Percentiles rank a stretch among this genome's conserved stretches.
These are phyloP conservation scores for Melanogrammus aeglefinus DNA, from an alignment of 2,797 vertebrate species.

Conservation along the genomic window DNA sequence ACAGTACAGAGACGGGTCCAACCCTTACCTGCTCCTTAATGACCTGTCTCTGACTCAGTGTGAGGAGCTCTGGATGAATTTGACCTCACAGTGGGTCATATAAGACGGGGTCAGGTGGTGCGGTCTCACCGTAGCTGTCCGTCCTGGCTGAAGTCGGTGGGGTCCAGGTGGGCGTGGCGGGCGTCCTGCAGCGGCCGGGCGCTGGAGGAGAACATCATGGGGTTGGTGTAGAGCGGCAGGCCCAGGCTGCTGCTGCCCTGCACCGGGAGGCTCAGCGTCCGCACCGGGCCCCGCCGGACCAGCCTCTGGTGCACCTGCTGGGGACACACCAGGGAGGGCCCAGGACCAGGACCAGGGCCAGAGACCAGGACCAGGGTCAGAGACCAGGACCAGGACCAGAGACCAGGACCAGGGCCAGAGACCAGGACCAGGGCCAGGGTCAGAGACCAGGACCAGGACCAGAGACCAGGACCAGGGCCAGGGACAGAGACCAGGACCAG, in stretches of 20 bases:
- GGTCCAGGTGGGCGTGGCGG: slow-evolving; percentile 71
- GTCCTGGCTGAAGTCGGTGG: slow-evolving; percentile 70
- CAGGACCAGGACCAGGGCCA: not conserved
- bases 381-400: not conserved
- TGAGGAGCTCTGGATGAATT: no score
- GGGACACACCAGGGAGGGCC: not conserved
- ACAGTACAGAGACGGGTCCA: no score
- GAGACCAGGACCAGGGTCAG: not conserved
- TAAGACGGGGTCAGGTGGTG: no score
- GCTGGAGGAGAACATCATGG: slow-evolving; percentile 77
- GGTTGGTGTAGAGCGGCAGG: slow-evolving; percentile 79
- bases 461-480: not conserved
- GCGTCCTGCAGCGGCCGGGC: slow-evolving; percentile 64
- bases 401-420: no score
- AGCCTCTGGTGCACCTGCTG: slow-evolving; percentile 58
- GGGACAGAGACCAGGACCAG: not conserved
- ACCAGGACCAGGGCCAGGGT: no score
- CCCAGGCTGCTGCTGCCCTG: slow-evolving; percentile 75
- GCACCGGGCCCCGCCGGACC: slow-evolving; percentile 58
- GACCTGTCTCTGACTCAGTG: no score
- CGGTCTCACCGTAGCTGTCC: slow-evolving; percentile 76
- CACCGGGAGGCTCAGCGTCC: slow-evolving; percentile 66
- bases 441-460: no score
- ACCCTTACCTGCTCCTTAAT: no score
- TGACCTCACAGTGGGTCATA: not conserved